Evolutionary conservation across 2,888 invertebrate species (phyloP), one percentile per base, ranked within the genome.

Genomic region (Dynastes maya): DNA sequence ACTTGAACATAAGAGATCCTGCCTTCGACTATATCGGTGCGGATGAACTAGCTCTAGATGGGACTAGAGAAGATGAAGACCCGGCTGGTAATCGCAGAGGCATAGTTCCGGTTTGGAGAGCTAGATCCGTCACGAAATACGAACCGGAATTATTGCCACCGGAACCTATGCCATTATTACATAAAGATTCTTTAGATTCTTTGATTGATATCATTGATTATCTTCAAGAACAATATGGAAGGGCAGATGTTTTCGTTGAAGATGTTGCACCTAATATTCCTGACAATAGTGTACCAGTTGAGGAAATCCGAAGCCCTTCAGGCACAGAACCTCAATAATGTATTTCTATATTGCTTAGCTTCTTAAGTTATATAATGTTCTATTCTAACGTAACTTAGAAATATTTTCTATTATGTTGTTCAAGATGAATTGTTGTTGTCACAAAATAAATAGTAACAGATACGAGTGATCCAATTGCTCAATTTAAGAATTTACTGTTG

Each of bases 101-200:
- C 80, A 84, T 84, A 58, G 88, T 92, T 80, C 90, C 92, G 68
- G 90, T 90, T 13, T 96, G 95, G 95, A 90, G 93, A 3, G 93
- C 93, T 0, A 91, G 94, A 81, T 92, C 91, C 82, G 90, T 95
- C 40, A 93, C 93, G 0, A 89, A 91, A 0, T 95, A 93, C 85
- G 92, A 93, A 88, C 91, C 92, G 2, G 93, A 95, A 68, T 89
- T 94, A 81, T 86, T 95, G 72, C 95, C 95, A 0, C 92, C 93
- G 0, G 93, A 93, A 83, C 93, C 95, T 0, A 90, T 92, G 0
- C 92, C 94, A 0, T 85, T 94, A 58, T 92, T 93, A 0, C 89
- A 93, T 3, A 91, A 91, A 78, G 94, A 94, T 85, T 94, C 94
- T 0, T 82, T 91, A 74, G 91, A 91, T 5, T 92, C 92, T 0